Base-by-base conservation (phyloP, 2,888 invertebrate species). In the Idaea aversata region DNA sequence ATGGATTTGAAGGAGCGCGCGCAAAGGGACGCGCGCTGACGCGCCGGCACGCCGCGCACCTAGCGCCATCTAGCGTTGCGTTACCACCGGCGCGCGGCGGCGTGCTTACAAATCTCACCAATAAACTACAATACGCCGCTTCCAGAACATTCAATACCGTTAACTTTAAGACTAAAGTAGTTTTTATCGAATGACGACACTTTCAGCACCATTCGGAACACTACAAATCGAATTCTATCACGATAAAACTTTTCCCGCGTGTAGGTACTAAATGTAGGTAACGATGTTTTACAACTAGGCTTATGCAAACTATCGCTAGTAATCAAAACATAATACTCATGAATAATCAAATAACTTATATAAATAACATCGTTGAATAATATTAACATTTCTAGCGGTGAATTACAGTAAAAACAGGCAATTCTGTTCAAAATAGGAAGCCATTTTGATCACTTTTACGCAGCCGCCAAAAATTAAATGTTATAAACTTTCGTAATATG, bases 391-490 rank as follows among this genome's bases (percentile, higher is more conserved):
- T 10, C 47, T 10, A 47, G 47, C 47, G 6, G 47, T 13, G n/a
- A 67, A 73, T 69, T 71, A 64, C 65, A 62, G 67, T 67, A 74
- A 70, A 81, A 80, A 86, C 83, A 82, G 75, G 64, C 69, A 81
- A 77, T 82, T 79, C 77, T 79, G 75, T 79, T 75, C 71, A 74
- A 81, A 80, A 86, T 80, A 83, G 92, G 93, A 90, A 93, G 94
- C 94, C 94, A 94, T 94, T 93, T 94, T 94, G 93, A 88, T 91
- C 90, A 89, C 87, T 88, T 87, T 87, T 85, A 74, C 74, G 75
- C 85, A 87, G 88, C 91, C 92, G 92, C 92, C 91, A 92, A 93
- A 92, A 89, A 75, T 80, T 76, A 73, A 75, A 74, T 71, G 70
- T 68, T 69, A 63, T 67, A 80, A 81, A 79, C 69, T 76, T 72